Percentiles rank a stretch among this genome's conserved stretches.
Conservation (phyloP, 2,888 invertebrate genomes). For the Cephus pygmeus region DNA sequence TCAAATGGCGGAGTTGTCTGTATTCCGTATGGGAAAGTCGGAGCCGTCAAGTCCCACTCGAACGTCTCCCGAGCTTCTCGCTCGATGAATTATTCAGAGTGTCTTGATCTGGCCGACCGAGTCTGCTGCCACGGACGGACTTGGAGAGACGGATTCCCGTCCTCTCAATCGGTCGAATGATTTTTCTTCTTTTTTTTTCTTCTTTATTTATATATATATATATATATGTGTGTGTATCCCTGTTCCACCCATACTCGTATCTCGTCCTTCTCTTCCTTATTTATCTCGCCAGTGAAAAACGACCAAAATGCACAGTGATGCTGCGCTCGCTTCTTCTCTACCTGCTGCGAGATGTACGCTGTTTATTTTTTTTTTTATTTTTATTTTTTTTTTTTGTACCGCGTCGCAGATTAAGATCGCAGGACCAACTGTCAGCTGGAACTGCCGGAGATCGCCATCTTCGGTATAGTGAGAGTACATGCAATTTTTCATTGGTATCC, state of each 20-base stretch:
- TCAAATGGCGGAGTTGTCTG: not conserved
- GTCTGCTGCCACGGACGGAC: constrained; percentile 20
- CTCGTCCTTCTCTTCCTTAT: not conserved
- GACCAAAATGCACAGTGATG: not conserved
- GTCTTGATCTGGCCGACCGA: constrained; percentile 52
- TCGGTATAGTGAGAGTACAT: constrained; percentile 2
- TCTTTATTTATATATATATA: constrained; percentile 13
- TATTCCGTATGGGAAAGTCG: not conserved
- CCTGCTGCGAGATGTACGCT: not conserved
- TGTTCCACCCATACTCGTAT: not conserved
- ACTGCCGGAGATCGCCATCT: constrained; percentile 6
- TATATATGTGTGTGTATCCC: not conserved
- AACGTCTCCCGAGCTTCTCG: constrained; percentile 11
- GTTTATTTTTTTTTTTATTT: not conserved
- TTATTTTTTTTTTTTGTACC: not conserved
- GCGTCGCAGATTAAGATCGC: constrained; percentile 59
- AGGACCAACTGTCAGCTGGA: constrained; percentile 60
- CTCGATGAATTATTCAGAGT: constrained; percentile 61
- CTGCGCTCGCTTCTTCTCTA: not conserved
- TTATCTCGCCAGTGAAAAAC: not conserved
- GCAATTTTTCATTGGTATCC: not conserved
- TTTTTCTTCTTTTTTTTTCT: constrained; percentile 35
- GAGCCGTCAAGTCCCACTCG: constrained; percentile 26
- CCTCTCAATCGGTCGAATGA: constrained; percentile 48
- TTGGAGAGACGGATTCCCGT: constrained; percentile 51